phyloP scores from a whole-genome alignment of 2,797 vertebrate genomes.

The Craterocephalus amniculus region DNA sequence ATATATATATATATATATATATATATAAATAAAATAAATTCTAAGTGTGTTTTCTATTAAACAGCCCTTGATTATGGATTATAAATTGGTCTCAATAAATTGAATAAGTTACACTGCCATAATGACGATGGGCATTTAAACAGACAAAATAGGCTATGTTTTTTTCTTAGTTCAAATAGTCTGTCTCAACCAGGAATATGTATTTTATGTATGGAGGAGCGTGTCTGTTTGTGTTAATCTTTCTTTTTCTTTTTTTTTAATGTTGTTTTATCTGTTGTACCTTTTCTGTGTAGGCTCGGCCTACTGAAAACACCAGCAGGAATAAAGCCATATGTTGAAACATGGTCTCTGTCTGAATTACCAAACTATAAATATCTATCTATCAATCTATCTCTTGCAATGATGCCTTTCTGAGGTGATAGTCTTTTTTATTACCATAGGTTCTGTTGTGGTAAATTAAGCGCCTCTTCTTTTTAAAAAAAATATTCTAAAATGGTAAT shows the following conservation, averaged over 20 bases:
- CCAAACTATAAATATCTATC: not conserved
- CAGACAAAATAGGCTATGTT: conserved; percentile 10
- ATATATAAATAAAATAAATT: too few relatives aligned
- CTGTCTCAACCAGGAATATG: conserved; percentile 23
- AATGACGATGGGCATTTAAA: conserved; percentile 13
- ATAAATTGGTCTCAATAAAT: too few relatives aligned
- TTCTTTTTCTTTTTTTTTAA: too few relatives aligned
- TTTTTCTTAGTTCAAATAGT: conserved; percentile 9
- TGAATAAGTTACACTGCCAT: conserved; percentile 10
- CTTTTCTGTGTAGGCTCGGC: conserved; percentile 46
- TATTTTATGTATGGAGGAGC: conserved; percentile 17
- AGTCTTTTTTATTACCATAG: too few relatives aligned
- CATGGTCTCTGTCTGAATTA: conserved; percentile 47
- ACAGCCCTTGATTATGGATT: too few relatives aligned
- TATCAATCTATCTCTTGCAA: too few relatives aligned
- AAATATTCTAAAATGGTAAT: too few relatives aligned
- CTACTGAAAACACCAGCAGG: conserved; percentile 72
- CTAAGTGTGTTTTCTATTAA: too few relatives aligned
- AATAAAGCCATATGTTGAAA: conserved; percentile 83
- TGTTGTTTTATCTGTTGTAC: conserved; percentile 44
- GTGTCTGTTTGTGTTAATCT: conserved; percentile 3
- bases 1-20: too few relatives aligned
- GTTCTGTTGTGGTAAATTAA: too few relatives aligned
- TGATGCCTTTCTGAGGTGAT: too few relatives aligned
- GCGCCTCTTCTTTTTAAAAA: too few relatives aligned